Base-by-base conservation (phyloP, 1,140 invertebrate species). In the Lithobius niger region DNA sequence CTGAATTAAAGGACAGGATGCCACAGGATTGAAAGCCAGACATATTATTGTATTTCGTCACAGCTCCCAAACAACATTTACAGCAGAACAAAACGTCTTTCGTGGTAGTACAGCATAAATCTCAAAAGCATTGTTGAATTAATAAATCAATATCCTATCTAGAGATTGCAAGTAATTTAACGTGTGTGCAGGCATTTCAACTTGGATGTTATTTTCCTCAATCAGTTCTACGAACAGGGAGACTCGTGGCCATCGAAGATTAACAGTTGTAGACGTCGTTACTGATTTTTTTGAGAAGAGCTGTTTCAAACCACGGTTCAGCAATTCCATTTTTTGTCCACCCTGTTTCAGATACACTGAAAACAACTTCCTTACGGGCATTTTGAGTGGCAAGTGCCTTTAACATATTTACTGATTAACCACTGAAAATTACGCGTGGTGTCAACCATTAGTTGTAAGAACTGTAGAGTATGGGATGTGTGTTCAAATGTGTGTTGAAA, bases 241-340 rank as follows among this genome's bases (percentile, higher is more conserved):
- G 51, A 55, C 19, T 56, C 36, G 36, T 57, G 56, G 22, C 52
- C 52, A 55, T 57, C 51, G n/a, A 57, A n/a, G 3, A 57, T 57
- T 22, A 57, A 22, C 2, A 56, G 15, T 26, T 57, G 52, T 40
- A 44, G 56, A 16, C 52, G 50, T 43, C 56, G 2, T 18, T 16
- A n/a, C 56, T 40, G 36, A 57, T 57, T 13, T 42, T 40, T 44
- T 26, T 26, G 3, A 51, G 3, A 21, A 51, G 27, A 10, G n/a
- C 16, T 4, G 13, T 27, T 27, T 26, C 27, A 51, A 51, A 51
- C 49, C 49, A 27, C 3, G 27, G 22, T 25, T 28, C 3, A 25
- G 10, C 10, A 16, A 51, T 27, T 3, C 49, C 49, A 27, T 25
- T 4, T 19, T 51, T 51, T 6, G 49, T 51, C 49, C 49, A 51